phyloP scores from a whole-genome alignment of 2,888 invertebrate genomes.

The Chelonus formosanus region DNA sequence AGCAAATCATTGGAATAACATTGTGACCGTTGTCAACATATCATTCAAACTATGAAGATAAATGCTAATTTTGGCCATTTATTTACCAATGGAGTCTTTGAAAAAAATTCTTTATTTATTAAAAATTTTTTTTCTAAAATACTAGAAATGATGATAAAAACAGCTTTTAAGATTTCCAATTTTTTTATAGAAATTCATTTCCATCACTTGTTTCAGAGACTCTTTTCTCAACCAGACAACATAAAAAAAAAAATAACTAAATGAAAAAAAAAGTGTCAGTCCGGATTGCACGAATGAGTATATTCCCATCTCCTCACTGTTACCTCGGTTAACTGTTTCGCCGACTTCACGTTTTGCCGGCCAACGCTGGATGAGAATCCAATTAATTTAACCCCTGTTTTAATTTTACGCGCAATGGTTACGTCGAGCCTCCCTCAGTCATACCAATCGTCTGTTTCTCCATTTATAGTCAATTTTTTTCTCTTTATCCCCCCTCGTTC shows the following conservation, averaged over 20 bases:
- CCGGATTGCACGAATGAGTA: conserved; percentile 28
- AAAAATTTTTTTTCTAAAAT: too few relatives aligned
- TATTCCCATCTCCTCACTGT: conserved; percentile 27
- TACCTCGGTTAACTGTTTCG: conserved; percentile 28
- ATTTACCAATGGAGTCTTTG: neutral
- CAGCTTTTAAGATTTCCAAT: conserved; percentile 11
- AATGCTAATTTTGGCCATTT: conserved; percentile 18
- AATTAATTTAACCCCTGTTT: conserved; percentile 38
- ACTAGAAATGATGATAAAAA: neutral
- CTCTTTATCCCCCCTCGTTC: conserved; percentile 5
- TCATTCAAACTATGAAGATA: conserved; percentile 26
- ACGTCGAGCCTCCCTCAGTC: conserved; percentile 16
- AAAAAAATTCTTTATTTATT: neutral
- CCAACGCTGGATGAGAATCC: conserved; percentile 33
- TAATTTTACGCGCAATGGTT: conserved; percentile 36
- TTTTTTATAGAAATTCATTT: conserved; percentile 24
- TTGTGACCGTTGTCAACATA: conserved; percentile 25
- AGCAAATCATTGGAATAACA: conserved; percentile 23
- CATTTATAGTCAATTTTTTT: conserved; percentile 33
- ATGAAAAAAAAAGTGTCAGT: conserved; percentile 29
- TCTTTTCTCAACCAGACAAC: conserved; percentile 23
- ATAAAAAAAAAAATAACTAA: conserved; percentile 23
- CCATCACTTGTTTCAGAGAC: conserved; percentile 26
- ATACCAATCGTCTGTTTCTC: conserved; percentile 34
- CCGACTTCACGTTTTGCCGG: conserved; percentile 28